A percentile compares a stretch with the other conserved stretches of the same genome.
phyloP scores from a whole-genome alignment of 2,113 vertebrate species.

The Nycticryphes semicollaris region DNA sequence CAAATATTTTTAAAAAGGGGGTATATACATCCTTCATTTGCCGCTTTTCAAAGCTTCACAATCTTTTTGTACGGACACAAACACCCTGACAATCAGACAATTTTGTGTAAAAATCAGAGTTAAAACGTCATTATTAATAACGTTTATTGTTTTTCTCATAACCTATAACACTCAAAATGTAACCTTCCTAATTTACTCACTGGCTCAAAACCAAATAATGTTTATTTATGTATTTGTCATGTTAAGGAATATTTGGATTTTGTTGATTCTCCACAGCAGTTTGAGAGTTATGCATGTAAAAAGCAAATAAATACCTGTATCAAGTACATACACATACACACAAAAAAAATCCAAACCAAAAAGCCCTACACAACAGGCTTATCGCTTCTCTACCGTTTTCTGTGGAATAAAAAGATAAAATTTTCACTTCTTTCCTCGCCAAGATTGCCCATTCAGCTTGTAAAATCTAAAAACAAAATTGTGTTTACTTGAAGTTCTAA shows the following conservation, averaged over 20 bases:
- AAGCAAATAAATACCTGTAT: neutral
- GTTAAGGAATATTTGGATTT: neutral
- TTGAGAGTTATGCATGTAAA: neutral
- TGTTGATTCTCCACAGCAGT: neutral
- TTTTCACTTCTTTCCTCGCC: neutral
- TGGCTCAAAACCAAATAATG: neutral
- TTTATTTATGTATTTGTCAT: neutral
- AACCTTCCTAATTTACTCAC: neutral
- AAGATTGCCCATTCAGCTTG: neutral
- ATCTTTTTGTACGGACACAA: neutral
- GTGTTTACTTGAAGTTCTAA: conserved; percentile 2
- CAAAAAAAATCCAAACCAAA: neutral
- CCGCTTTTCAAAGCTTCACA: neutral
- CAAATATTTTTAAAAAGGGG: neutral
- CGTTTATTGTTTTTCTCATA: neutral
- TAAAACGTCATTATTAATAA: neutral
- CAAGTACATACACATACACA: neutral
- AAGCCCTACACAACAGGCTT: neutral
- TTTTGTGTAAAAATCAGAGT: neutral
- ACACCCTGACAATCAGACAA: neutral
- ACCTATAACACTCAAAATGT: neutral
- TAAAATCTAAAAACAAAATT: neutral
- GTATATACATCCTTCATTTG: neutral
- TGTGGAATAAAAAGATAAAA: conserved; percentile 3
- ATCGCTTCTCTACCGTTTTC: conserved; percentile 2